Evolutionary conservation across 2,888 invertebrate genomes (phyloP).

Genomic region (Tipula unca): DNA sequence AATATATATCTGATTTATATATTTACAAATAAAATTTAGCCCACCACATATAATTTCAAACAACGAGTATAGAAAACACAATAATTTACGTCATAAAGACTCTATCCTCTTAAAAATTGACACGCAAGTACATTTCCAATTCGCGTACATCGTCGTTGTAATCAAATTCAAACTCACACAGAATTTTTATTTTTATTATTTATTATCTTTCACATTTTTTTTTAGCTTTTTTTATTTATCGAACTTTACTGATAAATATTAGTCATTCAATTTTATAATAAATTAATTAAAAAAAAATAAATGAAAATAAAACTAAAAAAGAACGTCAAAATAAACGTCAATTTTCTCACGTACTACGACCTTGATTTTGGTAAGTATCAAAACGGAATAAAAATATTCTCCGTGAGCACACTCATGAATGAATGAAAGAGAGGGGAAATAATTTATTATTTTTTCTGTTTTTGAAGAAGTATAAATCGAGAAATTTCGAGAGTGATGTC

Average conservation of each 20-base stretch:
- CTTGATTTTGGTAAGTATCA: neutral
- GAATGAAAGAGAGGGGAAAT: neutral
- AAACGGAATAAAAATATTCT: neutral
- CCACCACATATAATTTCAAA: neutral
- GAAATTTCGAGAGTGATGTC: neutral
- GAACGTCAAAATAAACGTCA: neutral
- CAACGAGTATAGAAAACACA: neutral
- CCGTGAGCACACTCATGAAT: neutral
- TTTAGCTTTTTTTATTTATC: no score
- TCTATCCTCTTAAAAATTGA: constrained; percentile 15
- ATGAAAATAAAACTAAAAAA: neutral
- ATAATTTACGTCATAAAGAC: neutral
- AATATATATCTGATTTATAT: neutral
- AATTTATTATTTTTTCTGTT: neutral
- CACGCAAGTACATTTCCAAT: constrained; percentile 4
- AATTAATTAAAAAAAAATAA: neutral
- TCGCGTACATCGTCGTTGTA: neutral
- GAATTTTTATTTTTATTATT: neutral
- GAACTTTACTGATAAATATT: neutral
- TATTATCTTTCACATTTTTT: neutral
- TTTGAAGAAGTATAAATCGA: neutral
- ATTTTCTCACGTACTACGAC: neutral
- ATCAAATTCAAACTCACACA: neutral
- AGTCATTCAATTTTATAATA: neutral
- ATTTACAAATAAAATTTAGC: neutral